Conservation (phyloP, 2,888 invertebrate genomes). For the Parthenolecanium corni region DNA sequence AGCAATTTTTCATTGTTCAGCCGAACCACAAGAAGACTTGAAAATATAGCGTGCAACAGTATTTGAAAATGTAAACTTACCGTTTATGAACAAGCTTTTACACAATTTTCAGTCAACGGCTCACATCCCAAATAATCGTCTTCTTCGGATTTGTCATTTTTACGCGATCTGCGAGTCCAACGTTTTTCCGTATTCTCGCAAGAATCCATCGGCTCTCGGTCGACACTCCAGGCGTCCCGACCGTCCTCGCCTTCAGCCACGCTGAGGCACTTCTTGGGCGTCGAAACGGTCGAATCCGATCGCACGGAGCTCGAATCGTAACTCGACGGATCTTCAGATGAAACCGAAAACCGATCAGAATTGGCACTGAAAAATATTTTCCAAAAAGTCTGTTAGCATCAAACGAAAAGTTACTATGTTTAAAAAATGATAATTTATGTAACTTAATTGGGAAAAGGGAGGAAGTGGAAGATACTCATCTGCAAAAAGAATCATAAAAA, state of each 20-base stretch:
- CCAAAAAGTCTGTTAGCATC: too few species aligned
- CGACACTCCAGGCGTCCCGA: neutral
- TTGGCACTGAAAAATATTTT: neutral
- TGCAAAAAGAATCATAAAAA: too few species aligned
- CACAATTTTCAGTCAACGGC: slow-evolving; percentile 17
- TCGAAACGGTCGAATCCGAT: slow-evolving; percentile 21
- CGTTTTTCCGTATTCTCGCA: slow-evolving; percentile 4
- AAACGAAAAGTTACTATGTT: too few species aligned
- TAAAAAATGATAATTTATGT: too few species aligned
- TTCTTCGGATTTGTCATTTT: slow-evolving; percentile 10
- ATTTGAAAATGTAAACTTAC: too few species aligned
- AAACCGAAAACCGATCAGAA: slow-evolving; percentile 20
- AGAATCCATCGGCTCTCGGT: neutral
- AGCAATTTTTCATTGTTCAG: too few species aligned
- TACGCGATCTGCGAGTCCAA: slow-evolving; percentile 1
- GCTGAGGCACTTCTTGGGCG: neutral
- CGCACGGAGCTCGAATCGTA: slow-evolving; percentile 17
- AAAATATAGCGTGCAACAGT: too few species aligned
- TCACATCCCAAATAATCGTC: slow-evolving; percentile 20
- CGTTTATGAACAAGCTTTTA: slow-evolving; percentile 21
- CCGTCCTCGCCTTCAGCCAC: neutral
- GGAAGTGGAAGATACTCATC: too few species aligned
- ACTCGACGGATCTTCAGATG: slow-evolving; percentile 11
- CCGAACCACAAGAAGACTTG: too few species aligned
- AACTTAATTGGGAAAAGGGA: too few species aligned